Conservation (phyloP, 2,113 vertebrate species). For the Cathartes aura region DNA sequence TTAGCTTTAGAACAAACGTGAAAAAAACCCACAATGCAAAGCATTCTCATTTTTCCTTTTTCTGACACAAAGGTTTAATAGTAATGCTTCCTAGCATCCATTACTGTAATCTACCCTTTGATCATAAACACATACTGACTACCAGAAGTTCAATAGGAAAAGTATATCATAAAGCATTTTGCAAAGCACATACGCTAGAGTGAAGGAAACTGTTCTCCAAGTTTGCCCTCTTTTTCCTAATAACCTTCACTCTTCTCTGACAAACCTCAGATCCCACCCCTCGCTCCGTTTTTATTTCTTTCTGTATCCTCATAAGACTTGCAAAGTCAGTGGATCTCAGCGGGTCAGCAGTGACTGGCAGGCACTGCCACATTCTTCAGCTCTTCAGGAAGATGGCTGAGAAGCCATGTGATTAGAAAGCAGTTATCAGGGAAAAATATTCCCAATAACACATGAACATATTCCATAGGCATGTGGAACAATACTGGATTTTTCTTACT, state of each 20-base stretch:
- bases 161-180: not conserved
- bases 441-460: not conserved
- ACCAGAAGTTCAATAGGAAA: not conserved
- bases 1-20: not conserved
- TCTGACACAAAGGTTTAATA: not conserved
- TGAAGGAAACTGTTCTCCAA: not conserved
- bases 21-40: not conserved
- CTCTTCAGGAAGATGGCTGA: not conserved
- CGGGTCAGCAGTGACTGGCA: not conserved
- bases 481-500: not conserved
- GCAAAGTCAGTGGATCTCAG: not conserved
- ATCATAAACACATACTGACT: not conserved
- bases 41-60: not conserved
- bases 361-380: not conserved
- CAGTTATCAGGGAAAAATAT: not conserved
- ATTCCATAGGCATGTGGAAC: not conserved
- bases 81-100: not conserved
- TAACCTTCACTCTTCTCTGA: not conserved
- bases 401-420: not conserved
- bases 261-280: not conserved
- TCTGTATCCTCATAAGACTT: not conserved
- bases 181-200: not conserved
- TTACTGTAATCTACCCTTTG: not conserved
- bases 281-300: not conserved
- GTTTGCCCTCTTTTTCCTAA: not conserved